Evolutionary conservation across 2,888 invertebrate species (phyloP), one percentile per base, ranked within the genome.

Genomic region (Eupelmus urozonus): DNA sequence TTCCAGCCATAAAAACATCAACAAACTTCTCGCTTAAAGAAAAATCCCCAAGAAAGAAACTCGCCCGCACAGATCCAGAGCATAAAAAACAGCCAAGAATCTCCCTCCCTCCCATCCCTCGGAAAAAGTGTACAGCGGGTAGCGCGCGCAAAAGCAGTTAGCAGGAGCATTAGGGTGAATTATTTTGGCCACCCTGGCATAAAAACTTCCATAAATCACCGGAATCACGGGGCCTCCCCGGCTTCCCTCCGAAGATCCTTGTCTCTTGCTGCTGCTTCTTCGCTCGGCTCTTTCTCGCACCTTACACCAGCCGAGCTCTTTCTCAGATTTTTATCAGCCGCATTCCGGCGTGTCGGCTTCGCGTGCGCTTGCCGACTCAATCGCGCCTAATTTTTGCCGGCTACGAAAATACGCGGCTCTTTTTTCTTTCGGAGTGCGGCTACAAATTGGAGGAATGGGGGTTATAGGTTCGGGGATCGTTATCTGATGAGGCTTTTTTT

Each of bases 91-190:
- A 55, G 34, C 5, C n/a, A n/a, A n/a, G n/a, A n/a, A 13, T 0
- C 45, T 16, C n/a, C 1, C 7, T 34, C n/a, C n/a, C n/a, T n/a
- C n/a, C n/a, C n/a, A n/a, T n/a, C n/a, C n/a, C 34, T 18, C 57
- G 57, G 72, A 73, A 65, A 79, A 66, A 76, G 79, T 69, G 74
- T 78, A 74, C 78, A 81, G 77, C 82, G 77, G 83, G 82, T n/a
- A n/a, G 81, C 83, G 83, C 83, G 81, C 83, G 83, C 82, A 82
- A 82, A 81, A 85, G 87, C 88, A 88, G 88, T 88, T 88, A 88
- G 88, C 86, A 84, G 82, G 84, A 83, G 86, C 87, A 88, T 88
- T 88, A 88, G 88, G 88, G 87, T 88, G 88, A 88, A 88, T 88
- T 88, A 88, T 88, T 88, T 85, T 83, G 87, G 86, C 85, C 84